Evolutionary conservation across 2,888 invertebrate genomes (phyloP).

Genomic region (Drosophila mimetica): DNA sequence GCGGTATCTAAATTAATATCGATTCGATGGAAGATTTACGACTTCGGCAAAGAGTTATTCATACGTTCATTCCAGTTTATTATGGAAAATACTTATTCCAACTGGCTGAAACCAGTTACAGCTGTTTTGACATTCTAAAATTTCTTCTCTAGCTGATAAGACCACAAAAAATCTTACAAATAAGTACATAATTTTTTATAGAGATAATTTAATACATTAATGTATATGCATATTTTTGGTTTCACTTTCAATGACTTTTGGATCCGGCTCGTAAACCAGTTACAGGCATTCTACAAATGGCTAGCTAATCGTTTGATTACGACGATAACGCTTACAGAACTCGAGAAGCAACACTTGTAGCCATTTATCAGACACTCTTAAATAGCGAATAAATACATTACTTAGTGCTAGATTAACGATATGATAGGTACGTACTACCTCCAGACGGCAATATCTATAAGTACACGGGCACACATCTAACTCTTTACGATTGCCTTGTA

Average conservation of each 20-base stretch:
- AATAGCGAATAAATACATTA: slow-evolving; percentile 43
- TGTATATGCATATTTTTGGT: slow-evolving; percentile 22
- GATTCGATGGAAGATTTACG: slow-evolving; percentile 16
- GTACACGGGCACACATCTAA: slow-evolving; percentile 32
- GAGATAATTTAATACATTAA: background rate
- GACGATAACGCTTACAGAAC: slow-evolving; percentile 36
- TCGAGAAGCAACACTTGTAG: slow-evolving; percentile 18
- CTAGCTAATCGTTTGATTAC: slow-evolving; percentile 46
- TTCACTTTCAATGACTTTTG: slow-evolving; percentile 30
- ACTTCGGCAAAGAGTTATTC: slow-evolving; percentile 8
- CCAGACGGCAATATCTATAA: slow-evolving; percentile 29
- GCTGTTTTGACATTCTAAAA: slow-evolving; percentile 4
- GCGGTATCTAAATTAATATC: slow-evolving; percentile 26
- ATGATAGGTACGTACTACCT: slow-evolving; percentile 53
- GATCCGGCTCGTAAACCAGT: slow-evolving; percentile 8
- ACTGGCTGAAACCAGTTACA: slow-evolving; percentile 12
- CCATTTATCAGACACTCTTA: slow-evolving; percentile 25
- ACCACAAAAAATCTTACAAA: background rate
- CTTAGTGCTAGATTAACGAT: slow-evolving; percentile 41
- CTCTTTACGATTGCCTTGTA: slow-evolving; percentile 36
- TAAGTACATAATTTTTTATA: background rate
- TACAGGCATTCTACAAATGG: slow-evolving; percentile 19
- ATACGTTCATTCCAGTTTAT: slow-evolving; percentile 9
- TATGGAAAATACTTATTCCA: slow-evolving; percentile 1
- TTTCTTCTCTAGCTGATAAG: background rate